Percentiles rank a stretch among this genome's conserved stretches.
phyloP scores from a whole-genome alignment of 2,797 vertebrate species.

The Columba guinea region DNA sequence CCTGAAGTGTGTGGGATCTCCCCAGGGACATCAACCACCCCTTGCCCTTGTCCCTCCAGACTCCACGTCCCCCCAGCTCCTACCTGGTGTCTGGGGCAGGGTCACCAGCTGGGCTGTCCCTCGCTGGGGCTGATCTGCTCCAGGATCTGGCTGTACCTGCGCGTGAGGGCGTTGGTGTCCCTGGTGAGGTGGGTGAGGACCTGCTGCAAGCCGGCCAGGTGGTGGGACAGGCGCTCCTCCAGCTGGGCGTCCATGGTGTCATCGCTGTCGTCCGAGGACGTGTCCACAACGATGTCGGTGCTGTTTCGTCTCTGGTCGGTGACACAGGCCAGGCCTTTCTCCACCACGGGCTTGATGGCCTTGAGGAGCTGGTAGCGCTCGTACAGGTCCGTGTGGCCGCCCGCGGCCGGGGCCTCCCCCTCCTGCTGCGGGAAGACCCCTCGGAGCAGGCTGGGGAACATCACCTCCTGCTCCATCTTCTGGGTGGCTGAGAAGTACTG shows the following conservation, averaged over 20 bases:
- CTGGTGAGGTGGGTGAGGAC: slow-evolving; percentile 82
- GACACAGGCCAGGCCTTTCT: slow-evolving; percentile 74
- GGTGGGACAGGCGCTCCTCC: slow-evolving; percentile 82
- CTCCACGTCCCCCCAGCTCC: background rate
- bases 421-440: slow-evolving; percentile 71
- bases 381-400: slow-evolving; percentile 74
- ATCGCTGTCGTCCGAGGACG: background rate
- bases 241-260: slow-evolving; percentile 70
- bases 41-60: background rate
- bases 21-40: rapidly evolving
- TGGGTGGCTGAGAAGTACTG: slow-evolving; percentile 79
- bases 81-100: background rate
- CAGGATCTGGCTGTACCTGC: slow-evolving; percentile 86
- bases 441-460: slow-evolving; percentile 88
- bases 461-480: slow-evolving; percentile 89
- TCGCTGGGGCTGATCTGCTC: slow-evolving; percentile 63
- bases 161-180: slow-evolving; percentile 80
- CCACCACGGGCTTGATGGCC: slow-evolving; percentile 78
- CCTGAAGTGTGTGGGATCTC: rapidly evolving
- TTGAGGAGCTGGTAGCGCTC: slow-evolving; percentile 83
- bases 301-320: background rate
- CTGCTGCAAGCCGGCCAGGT: slow-evolving; percentile 83
- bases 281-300: rapidly evolving
- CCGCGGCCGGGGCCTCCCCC: slow-evolving; percentile 18
- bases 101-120: slow-evolving; percentile 36